These are phyloP conservation scores for Chelmon rostratus DNA, from an alignment of 2,797 vertebrate species.

Conservation along the genomic window DNA sequence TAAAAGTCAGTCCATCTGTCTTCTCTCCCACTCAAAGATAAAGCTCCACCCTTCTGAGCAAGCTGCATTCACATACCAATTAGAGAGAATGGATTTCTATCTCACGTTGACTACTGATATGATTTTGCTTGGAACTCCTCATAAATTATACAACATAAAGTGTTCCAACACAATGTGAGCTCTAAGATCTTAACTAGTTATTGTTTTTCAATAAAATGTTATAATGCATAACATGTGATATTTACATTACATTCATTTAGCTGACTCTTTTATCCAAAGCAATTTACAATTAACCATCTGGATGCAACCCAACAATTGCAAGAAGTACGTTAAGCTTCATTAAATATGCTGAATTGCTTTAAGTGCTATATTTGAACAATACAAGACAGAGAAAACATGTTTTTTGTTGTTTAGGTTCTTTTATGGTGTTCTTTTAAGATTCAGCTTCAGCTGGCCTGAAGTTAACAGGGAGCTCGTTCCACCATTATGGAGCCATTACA, in stretches of 20 bases:
- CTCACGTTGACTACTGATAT: neutral
- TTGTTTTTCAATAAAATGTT: neutral
- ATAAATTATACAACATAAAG: neutral
- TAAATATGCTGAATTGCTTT: neutral
- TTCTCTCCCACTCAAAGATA: neutral
- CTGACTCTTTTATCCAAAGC: neutral
- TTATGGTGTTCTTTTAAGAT: too few species aligned
- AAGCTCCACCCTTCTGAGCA: neutral
- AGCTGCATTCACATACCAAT: neutral
- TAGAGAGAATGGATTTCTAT: neutral
- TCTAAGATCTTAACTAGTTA: neutral
- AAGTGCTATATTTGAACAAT: too few species aligned
- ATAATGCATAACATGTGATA: neutral
- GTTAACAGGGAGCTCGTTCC: too few species aligned
- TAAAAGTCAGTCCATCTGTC: conserved; percentile 1
- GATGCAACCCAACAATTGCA: neutral
- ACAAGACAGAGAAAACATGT: too few species aligned
- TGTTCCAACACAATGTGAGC: neutral
- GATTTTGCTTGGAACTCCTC: neutral
- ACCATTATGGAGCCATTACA: too few species aligned
- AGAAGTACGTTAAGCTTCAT: neutral
- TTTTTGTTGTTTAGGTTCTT: too few species aligned
- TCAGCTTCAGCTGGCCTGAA: too few species aligned
- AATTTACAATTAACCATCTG: neutral
- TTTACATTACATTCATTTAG: neutral